These are phyloP conservation scores for Drosophila pullipes DNA, from an alignment of 2,888 invertebrate genomes.

Conservation along the genomic window DNA sequence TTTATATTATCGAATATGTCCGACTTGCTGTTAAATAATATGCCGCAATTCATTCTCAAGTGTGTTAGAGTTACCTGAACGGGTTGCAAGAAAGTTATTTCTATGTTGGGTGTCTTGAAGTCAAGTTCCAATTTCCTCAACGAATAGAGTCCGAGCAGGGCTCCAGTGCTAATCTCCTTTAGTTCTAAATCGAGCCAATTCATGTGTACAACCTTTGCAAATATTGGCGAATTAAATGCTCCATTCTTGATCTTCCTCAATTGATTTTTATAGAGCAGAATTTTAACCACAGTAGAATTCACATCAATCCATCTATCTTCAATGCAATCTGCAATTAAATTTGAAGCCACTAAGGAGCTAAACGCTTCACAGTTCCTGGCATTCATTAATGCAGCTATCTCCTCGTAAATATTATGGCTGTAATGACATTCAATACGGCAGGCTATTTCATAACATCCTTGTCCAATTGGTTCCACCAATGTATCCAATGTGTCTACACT, in stretches of 20 bases:
- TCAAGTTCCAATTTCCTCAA: slow-evolving; percentile 70
- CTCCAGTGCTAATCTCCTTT: slow-evolving; percentile 61
- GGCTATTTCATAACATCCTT: slow-evolving; percentile 35
- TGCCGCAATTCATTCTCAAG: slow-evolving; percentile 66
- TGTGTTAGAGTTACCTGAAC: slow-evolving; percentile 73
- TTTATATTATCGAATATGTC: slow-evolving; percentile 71
- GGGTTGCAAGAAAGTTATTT: slow-evolving; percentile 78
- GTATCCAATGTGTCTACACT: neutral
- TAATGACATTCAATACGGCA: slow-evolving; percentile 43
- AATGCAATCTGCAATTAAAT: slow-evolving; percentile 26
- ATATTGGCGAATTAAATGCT: slow-evolving; percentile 77
- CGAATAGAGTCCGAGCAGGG: slow-evolving; percentile 73
- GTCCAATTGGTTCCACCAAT: neutral
- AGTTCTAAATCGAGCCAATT: slow-evolving; percentile 56
- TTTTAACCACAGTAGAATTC: slow-evolving; percentile 49
- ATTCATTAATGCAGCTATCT: slow-evolving; percentile 25
- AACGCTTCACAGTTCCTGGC: slow-evolving; percentile 34
- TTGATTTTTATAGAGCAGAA: slow-evolving; percentile 59
- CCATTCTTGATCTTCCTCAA: slow-evolving; percentile 61
- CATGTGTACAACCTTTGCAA: slow-evolving; percentile 63
- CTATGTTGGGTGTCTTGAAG: slow-evolving; percentile 51
- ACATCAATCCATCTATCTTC: slow-evolving; percentile 54
- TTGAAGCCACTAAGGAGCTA: slow-evolving; percentile 29
- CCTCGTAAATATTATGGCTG: slow-evolving; percentile 35
- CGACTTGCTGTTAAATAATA: slow-evolving; percentile 48